A percentile compares a stretch with the other conserved stretches of the same genome.
Conservation (phyloP, 2,888 invertebrate species). For the Cheilosia urbana region DNA sequence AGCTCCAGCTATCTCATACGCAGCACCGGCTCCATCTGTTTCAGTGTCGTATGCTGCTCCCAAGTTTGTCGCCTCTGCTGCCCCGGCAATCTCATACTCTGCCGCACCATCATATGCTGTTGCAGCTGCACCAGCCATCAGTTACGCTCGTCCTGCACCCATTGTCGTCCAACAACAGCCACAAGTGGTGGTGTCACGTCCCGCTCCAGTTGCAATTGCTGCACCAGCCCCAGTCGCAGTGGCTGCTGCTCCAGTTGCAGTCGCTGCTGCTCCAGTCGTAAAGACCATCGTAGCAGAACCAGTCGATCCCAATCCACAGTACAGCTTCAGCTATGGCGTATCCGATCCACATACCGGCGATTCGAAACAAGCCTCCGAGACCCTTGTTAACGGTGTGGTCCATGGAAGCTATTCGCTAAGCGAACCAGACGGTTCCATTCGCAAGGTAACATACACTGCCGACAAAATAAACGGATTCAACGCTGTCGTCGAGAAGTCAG, state of each 20-base stretch:
- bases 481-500: conserved; percentile 86
- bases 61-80: conserved; percentile 52
- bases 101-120: conserved; percentile 36
- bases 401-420: conserved; percentile 87
- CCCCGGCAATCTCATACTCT: conserved; percentile 39
- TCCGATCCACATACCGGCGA: conserved; percentile 88
- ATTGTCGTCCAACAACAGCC: conserved; percentile 75
- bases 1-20: conserved; percentile 39
- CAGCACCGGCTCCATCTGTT: conserved; percentile 34
- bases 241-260: conserved; percentile 64
- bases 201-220: conserved; percentile 27
- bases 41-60: conserved; percentile 29
- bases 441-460: conserved; percentile 87
- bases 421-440: conserved; percentile 87
- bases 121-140: conserved; percentile 58
- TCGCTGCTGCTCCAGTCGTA: conserved; percentile 64
- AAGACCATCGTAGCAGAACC: conserved; percentile 78
- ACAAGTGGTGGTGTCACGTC: conserved; percentile 35
- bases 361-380: conserved; percentile 85
- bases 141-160: conserved; percentile 69
- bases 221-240: conserved; percentile 41
- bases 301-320: conserved; percentile 85
- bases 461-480: conserved; percentile 88
- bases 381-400: conserved; percentile 87
- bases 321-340: conserved; percentile 88